These are phyloP conservation scores for Acronicta leporina DNA, from an alignment of 2,888 invertebrate species.

Conservation along the genomic window DNA sequence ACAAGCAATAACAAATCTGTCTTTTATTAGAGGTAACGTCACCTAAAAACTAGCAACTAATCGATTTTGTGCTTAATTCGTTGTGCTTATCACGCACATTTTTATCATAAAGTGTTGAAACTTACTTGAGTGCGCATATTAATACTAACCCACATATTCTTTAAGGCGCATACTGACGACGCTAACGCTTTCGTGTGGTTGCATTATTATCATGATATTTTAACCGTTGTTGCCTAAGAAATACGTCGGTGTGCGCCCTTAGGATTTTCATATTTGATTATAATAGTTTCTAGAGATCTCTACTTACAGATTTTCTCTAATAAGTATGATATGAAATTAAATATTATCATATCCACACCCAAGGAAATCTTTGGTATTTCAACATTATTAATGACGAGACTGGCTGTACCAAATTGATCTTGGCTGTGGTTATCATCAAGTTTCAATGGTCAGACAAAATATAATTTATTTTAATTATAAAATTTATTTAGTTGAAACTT, in stretches of 20 bases:
- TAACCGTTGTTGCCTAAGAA: too few relatives aligned
- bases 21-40: conserved; percentile 81
- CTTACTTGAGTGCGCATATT: conserved; percentile 33
- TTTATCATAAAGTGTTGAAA: conserved; percentile 34
- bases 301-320: neutral
- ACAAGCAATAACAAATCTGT: conserved; percentile 85
- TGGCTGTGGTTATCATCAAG: conserved; percentile 25
- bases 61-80: conserved; percentile 74
- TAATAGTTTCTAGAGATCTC: too few relatives aligned
- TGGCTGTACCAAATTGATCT: conserved; percentile 65
- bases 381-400: conserved; percentile 55
- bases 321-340: conserved; percentile 6
- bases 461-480: neutral
- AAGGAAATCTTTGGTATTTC: conserved; percentile 16
- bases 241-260: too few relatives aligned
- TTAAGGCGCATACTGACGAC: too few relatives aligned
- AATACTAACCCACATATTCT: conserved; percentile 4
- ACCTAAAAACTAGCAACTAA: conserved; percentile 78
- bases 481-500: neutral
- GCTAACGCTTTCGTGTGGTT: too few relatives aligned
- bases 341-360: conserved; percentile 40
- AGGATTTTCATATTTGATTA: too few relatives aligned
- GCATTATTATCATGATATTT: too few relatives aligned
- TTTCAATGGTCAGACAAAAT: neutral
- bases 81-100: conserved; percentile 73